Base-by-base conservation (phyloP, 2,888 invertebrate species). In the Pachymerium ferrugineum region DNA sequence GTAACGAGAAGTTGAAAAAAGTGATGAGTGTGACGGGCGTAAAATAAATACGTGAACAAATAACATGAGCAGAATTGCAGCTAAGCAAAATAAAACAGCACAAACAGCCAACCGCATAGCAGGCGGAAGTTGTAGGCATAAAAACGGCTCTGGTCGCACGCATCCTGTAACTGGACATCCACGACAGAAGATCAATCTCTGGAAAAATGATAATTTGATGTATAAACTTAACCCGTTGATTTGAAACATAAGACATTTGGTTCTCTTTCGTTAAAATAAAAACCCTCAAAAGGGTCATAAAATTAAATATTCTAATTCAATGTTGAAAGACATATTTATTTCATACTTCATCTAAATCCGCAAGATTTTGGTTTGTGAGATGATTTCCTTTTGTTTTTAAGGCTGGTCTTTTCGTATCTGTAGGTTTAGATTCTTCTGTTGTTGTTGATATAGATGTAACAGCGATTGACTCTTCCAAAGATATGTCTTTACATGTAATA, bases 1-100 rank as follows among this genome's bases (percentile, higher is more conserved):
- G 16, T 71, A 71, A 14, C 22, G 19, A 35, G 25, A 28, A 33
- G 71, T 19, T 5, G 38, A 38, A 22, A 19, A 25, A 19, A 33
- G 3, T 10, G 71, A 38, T 19, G 38, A 19, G 22, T 19, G 31
- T 5, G 71, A 71, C 16, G 71, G 71, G 6, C 71, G 8, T 3
- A 38, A 12, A 35, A 71, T 28, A 38, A 71, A 71, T 5, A 71
- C 71, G 22, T 71, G 71, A 33, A 38, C 71, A 71, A 71, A 71
- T n/a, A 71, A 28, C 35, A 71, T 35, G 25, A 71, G 38, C 1
- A 71, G 25, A 35, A 71, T 35, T 16, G 71, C 71, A 16, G 71
- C 71, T 22, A 71, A 71, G 42, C 71, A 71, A 12, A 71, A 71
- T 16, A 71, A 35, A 8, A 71, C 71, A 25, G 71, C 71, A 71